A percentile compares a stretch with the other conserved stretches of the same genome.
phyloP scores from a whole-genome alignment of 2,888 invertebrate species.

The Dendrolimus houi region DNA sequence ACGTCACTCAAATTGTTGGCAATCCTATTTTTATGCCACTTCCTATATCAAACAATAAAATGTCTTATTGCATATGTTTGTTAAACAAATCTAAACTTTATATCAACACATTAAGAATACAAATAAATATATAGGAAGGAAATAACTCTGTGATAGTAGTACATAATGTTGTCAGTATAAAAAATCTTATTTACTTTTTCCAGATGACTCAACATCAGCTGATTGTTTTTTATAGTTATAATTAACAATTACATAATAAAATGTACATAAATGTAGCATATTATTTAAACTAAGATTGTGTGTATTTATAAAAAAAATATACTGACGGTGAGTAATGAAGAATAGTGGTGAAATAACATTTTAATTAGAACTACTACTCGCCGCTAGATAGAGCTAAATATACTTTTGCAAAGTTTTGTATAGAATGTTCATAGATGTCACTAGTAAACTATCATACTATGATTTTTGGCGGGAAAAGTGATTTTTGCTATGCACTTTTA shows the following conservation, averaged over 20 bases:
- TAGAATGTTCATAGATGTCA: too few relatives aligned
- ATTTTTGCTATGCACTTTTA: too few relatives aligned
- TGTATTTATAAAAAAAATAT: too few relatives aligned
- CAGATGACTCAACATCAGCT: constrained; percentile 20
- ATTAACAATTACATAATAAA: not conserved
- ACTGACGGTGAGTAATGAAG: too few relatives aligned
- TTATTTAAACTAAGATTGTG: too few relatives aligned
- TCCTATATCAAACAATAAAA: constrained; percentile 55
- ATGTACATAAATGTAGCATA: too few relatives aligned
- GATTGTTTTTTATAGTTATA: constrained; percentile 9
- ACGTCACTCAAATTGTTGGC: constrained; percentile 74
- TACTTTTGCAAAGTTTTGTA: too few relatives aligned
- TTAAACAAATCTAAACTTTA: constrained; percentile 42
- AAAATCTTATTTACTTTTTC: constrained; percentile 19
- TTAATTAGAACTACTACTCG: constrained; percentile 13
- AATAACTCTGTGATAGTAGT: constrained; percentile 34
- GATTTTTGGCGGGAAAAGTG: too few relatives aligned
- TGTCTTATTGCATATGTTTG: constrained; percentile 36
- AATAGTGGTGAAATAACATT: too few relatives aligned
- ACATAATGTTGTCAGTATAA: constrained; percentile 34
- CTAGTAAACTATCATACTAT: too few relatives aligned
- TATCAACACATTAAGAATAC: constrained; percentile 32
- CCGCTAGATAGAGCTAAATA: constrained; percentile 19
- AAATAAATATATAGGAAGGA: constrained; percentile 24
- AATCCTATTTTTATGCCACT: constrained; percentile 72